A percentile compares a stretch with the other conserved stretches of the same genome.
phyloP scores from a whole-genome alignment of 1,140 invertebrate species.

The Aphis gossypii region DNA sequence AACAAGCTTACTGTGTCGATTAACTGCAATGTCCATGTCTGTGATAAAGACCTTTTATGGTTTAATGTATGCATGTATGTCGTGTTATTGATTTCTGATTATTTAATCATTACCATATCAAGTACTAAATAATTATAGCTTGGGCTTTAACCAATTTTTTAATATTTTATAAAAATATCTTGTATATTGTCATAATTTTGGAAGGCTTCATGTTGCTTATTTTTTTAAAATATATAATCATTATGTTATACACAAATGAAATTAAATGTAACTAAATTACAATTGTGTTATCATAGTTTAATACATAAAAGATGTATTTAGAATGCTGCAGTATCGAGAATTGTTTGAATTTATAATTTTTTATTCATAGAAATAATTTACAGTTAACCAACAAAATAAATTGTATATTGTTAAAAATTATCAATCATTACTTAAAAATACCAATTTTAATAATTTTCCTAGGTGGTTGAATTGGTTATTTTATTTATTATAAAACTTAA shows the following conservation, averaged over 20 bases:
- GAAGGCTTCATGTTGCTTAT: background rate
- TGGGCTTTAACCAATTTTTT: background rate
- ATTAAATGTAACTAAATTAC: background rate
- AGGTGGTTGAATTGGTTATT: background rate
- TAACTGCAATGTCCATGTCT: slow-evolving; percentile 70
- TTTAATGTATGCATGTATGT: slow-evolving; percentile 36
- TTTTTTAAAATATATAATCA: background rate
- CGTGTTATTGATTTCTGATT: background rate
- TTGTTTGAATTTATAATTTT: background rate
- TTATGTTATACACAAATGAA: background rate
- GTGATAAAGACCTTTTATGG: slow-evolving; percentile 44
- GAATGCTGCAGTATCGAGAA: background rate
- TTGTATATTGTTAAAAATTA: background rate
- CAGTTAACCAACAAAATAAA: background rate
- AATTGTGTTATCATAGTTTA: too few species aligned
- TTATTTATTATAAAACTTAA: background rate
- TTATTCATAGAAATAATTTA: background rate
- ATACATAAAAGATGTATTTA: too few species aligned
- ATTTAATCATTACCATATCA: background rate
- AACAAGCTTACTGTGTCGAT: slow-evolving; percentile 66
- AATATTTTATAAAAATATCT: background rate
- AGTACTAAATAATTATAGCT: slow-evolving; percentile 15
- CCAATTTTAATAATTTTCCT: background rate
- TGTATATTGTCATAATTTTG: background rate
- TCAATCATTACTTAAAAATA: background rate